These are phyloP conservation scores for Umimayanthus kanabou DNA, from an alignment of 92 coral and sea anemone genomes.

Conservation along the genomic window DNA sequence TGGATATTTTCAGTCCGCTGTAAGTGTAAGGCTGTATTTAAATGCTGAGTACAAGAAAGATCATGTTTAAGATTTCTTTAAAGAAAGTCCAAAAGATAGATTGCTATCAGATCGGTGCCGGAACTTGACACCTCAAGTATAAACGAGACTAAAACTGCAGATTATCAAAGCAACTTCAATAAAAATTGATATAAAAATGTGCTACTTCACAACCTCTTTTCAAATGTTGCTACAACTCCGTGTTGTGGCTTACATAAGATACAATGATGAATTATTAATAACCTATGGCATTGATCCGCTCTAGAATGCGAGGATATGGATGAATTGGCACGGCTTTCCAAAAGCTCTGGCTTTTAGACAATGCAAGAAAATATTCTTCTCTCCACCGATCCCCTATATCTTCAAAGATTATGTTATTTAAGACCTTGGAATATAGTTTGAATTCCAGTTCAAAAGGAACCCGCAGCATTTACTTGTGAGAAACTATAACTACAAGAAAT, in stretches of 20 bases:
- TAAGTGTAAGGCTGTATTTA: not conserved
- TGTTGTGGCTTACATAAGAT: not conserved
- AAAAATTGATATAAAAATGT: not conserved
- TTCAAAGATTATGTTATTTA: not conserved
- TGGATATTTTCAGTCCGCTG: not conserved
- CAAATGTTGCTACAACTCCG: not conserved
- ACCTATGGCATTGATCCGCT: conserved; percentile 13
- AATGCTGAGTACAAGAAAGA: not conserved
- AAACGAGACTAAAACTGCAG: no score
- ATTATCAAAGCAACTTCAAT: not conserved
- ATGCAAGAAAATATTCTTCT: not conserved
- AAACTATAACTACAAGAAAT: conserved; percentile 5
- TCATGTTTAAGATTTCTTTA: not conserved
- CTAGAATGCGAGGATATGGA: not conserved
- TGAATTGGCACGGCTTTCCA: not conserved
- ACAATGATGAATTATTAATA: conserved; percentile 30
- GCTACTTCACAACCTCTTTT: not conserved
- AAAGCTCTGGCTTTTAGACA: not conserved
- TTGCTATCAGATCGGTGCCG: not conserved
- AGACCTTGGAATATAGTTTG: not conserved
- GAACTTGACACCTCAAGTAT: not conserved
- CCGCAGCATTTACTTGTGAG: not conserved
- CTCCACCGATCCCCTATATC: not conserved
- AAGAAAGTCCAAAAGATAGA: not conserved
- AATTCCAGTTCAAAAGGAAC: not conserved